Conservation (phyloP, 2,113 vertebrate species). For the Clarias batrachus region DNA sequence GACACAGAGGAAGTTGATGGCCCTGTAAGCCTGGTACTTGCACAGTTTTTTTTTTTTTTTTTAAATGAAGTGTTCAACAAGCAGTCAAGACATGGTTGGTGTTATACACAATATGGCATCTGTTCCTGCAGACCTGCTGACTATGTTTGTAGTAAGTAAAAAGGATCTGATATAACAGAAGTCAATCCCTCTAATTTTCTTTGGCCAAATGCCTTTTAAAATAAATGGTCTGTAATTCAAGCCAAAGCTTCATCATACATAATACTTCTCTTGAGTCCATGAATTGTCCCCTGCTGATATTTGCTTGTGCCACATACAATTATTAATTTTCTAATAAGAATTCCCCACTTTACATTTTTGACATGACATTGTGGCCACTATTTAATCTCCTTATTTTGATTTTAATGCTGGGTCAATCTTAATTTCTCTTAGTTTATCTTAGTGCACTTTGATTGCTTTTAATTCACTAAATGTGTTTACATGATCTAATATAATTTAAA, state of each 20-base stretch:
- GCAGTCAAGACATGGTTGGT: slow-evolving; percentile 10
- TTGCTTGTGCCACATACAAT: neutral
- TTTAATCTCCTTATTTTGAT: neutral
- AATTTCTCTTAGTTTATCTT: neutral
- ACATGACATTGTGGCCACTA: neutral
- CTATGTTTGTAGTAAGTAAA: slow-evolving; percentile 7
- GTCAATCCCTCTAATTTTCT: neutral
- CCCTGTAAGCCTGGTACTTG: slow-evolving; percentile 10
- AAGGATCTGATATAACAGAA: neutral
- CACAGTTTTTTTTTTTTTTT: slow-evolving; percentile 11
- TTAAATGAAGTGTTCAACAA: neutral
- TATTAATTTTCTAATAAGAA: neutral
- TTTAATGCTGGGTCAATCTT: neutral
- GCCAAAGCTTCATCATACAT: neutral
- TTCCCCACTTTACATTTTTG: neutral
- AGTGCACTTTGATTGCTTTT: neutral
- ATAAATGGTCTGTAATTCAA: neutral
- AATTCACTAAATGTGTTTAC: neutral
- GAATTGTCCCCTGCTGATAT: neutral
- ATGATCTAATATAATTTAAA: neutral
- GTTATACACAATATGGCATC: slow-evolving; percentile 12
- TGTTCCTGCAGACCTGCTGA: slow-evolving; percentile 19
- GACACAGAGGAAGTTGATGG: neutral
- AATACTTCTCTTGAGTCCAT: neutral
- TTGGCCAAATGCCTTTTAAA: neutral